Conservation (phyloP, 2,113 vertebrate genomes). For the Desmodus rotundus region DNA sequence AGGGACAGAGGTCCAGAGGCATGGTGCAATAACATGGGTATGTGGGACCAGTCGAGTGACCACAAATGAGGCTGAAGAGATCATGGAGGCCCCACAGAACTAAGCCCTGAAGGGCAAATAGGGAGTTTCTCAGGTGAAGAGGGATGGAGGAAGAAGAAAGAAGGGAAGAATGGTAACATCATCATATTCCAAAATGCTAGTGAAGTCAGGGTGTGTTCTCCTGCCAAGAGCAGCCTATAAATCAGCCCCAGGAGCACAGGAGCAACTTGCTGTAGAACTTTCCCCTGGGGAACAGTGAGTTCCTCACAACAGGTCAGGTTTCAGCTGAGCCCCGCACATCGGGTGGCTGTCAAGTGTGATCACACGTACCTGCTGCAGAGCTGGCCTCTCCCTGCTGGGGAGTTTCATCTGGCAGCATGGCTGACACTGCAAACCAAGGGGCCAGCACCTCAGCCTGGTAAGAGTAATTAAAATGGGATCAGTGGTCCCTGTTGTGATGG, state of each 20-base stretch:
- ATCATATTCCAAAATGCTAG: neutral
- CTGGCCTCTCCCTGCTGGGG: neutral
- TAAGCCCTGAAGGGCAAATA: too few species aligned
- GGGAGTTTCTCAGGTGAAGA: neutral
- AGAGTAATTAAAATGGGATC: conserved; percentile 71
- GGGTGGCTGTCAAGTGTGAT: neutral
- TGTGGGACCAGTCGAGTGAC: neutral
- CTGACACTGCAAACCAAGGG: neutral
- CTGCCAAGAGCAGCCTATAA: neutral
- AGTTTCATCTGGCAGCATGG: neutral
- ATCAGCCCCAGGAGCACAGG: neutral
- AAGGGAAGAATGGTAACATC: neutral
- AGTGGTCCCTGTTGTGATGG: neutral
- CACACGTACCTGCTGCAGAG: neutral
- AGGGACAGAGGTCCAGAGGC: neutral
- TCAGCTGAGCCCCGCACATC: neutral
- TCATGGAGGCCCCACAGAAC: neutral
- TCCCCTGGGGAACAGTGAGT: rapidly evolving
- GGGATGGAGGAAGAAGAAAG: neutral
- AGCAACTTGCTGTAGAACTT: neutral
- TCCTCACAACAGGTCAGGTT: neutral
- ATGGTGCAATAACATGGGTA: neutral
- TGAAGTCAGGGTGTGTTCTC: neutral
- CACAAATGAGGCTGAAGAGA: neutral
- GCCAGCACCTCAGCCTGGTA: neutral